Base-by-base conservation (phyloP, 2,888 invertebrate genomes). In the Julus scandinavius region DNA sequence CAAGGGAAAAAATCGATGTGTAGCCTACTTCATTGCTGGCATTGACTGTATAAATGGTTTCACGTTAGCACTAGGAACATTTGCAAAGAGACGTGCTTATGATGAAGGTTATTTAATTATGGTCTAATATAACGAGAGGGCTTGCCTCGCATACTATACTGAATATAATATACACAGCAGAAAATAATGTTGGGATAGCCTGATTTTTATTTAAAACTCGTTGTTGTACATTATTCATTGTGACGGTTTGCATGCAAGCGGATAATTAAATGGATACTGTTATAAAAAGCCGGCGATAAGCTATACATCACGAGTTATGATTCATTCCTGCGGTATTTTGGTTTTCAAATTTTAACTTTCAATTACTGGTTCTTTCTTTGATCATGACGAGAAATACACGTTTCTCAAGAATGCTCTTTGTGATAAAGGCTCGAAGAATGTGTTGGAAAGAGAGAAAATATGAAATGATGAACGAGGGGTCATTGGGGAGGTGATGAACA, bases 391-490 rank as follows among this genome's bases (percentile, higher is more conserved):
- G 29, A 38, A 38, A 80, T 80, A 38, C 38, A 40, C 38, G 72
- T 20, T 29, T 11, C 29, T 11, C 72, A 72, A 72, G 72, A 72
- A 72, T 72, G 72, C 72, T 29, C 72, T 72, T 72, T 72, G 72
- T 72, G 29, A 29, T 20, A 72, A 72, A 29, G 20, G 72, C 72
- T 72, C 72, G 6, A 20, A 20, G 29, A 72, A 72, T 80, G 80
- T 38, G 38, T 38, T 29, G 29, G 80, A 0, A 15, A 3, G 38
- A 80, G 80, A 13, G 54, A 54, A 54, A 80, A 38, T 80, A 80
- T 38, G 80, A 80, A 80, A 80, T 80, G 80, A 80, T 80, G 80
- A 80, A 80, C 15, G 80, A 80, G 80, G 29, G 80, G 80, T 80
- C 80, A 80, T 15, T 29, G 80, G 15, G 38, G 13, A 80, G 80